Conservation (phyloP, 2,797 vertebrate species). For the Enteromius paludinosus region DNA sequence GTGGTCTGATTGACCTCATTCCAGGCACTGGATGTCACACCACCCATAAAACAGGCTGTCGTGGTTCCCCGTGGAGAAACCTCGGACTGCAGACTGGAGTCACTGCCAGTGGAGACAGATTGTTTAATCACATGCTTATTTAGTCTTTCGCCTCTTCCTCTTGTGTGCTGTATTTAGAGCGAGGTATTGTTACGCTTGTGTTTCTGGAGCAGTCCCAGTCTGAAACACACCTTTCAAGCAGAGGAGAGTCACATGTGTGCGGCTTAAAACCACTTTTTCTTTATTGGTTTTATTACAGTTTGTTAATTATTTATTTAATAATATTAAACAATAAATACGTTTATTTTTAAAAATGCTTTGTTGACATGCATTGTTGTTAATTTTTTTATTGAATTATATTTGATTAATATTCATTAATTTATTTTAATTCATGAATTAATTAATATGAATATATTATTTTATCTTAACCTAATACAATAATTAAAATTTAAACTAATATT, state of each 20-base stretch:
- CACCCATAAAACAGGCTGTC: constrained; percentile 47
- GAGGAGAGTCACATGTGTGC: neutral
- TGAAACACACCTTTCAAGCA: neutral
- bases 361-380: neutral
- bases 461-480: neutral
- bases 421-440: neutral
- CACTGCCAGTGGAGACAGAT: constrained; percentile 43
- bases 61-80: constrained; percentile 26
- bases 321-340: neutral
- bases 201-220: neutral
- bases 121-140: constrained; percentile 30
- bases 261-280: constrained; percentile 34
- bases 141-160: constrained; percentile 9
- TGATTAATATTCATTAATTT: too few relatives aligned
- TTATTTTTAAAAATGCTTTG: neutral
- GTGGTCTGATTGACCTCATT: constrained; percentile 56
- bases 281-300: neutral
- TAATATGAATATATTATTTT: neutral
- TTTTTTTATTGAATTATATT: neutral
- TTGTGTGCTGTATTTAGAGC: neutral
- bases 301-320: neutral
- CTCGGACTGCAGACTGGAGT: constrained; percentile 7
- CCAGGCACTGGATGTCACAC: constrained; percentile 27
- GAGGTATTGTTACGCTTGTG: neutral
- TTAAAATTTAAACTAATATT: neutral